Conservation (phyloP, 2,888 invertebrate genomes). For the Sphinx pinastri region DNA sequence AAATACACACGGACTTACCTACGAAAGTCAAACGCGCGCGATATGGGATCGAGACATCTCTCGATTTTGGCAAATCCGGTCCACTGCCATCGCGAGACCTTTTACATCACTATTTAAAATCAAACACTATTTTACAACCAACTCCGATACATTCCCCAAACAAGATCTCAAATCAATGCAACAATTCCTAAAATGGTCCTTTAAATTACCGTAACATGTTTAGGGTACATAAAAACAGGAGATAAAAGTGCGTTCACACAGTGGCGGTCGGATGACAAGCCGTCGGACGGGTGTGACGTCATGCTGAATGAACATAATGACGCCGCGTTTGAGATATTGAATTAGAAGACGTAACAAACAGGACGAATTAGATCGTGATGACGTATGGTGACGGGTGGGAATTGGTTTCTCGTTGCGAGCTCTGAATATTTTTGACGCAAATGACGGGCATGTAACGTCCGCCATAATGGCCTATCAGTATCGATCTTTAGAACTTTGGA, state of each 20-base stretch:
- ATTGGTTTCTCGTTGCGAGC: neutral
- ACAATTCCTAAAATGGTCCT: neutral
- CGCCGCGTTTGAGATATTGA: slow-evolving; percentile 60
- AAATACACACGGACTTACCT: too few relatives aligned
- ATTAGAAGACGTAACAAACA: slow-evolving; percentile 58
- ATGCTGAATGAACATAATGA: slow-evolving; percentile 51
- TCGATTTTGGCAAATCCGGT: too few relatives aligned
- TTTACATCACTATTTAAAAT: neutral
- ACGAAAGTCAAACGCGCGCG: too few relatives aligned
- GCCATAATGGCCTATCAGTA: too few relatives aligned
- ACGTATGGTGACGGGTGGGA: neutral
- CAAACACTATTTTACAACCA: neutral
- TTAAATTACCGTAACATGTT: slow-evolving; percentile 9
- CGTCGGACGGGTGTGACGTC: slow-evolving; percentile 33
- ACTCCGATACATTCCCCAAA: neutral
- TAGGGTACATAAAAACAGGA: neutral
- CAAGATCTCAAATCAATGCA: neutral
- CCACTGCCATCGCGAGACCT: too few relatives aligned
- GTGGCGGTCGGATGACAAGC: neutral
- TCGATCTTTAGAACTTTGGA: too few relatives aligned
- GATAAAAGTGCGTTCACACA: slow-evolving; percentile 2
- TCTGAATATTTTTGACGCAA: neutral
- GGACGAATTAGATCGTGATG: slow-evolving; percentile 39
- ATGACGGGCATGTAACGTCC: too few relatives aligned
- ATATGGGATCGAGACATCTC: too few relatives aligned